Conservation (phyloP, 2,888 invertebrate species). For the Malacosoma neustria region DNA sequence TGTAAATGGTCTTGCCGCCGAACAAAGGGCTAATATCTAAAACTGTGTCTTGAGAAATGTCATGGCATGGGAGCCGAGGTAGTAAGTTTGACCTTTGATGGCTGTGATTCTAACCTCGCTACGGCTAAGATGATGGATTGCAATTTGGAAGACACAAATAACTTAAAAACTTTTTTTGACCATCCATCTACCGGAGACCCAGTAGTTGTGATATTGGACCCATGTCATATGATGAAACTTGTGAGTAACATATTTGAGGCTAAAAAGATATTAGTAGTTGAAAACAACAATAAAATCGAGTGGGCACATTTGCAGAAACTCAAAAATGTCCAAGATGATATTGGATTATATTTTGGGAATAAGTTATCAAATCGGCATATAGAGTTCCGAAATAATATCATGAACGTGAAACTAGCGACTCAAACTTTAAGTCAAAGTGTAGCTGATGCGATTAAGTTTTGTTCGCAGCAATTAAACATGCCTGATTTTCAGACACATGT, state of each 20-base stretch:
- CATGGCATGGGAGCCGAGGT: slow-evolving; percentile 7
- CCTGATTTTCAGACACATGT: background rate
- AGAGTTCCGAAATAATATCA: background rate
- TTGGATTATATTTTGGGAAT: background rate
- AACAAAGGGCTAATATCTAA: slow-evolving; percentile 8
- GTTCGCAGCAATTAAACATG: background rate
- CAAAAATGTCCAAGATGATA: background rate
- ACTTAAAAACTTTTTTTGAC: background rate
- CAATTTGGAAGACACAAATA: background rate
- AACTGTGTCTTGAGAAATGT: slow-evolving; percentile 7
- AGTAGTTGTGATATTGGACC: background rate
- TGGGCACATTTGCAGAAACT: background rate
- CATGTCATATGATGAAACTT: background rate
- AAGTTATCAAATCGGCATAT: background rate
- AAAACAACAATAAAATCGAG: background rate
- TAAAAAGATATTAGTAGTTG: background rate
- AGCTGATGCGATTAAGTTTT: background rate
- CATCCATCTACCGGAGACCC: background rate
- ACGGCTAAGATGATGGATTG: slow-evolving; percentile 6
- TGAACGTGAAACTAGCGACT: background rate
- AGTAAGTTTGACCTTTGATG: slow-evolving; percentile 13
- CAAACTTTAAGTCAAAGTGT: background rate
- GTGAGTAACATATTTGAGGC: background rate
- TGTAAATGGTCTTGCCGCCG: slow-evolving; percentile 9
- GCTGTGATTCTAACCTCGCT: slow-evolving; percentile 10